A percentile compares a stretch with the other conserved stretches of the same genome.
Conservation (phyloP, 1,140 invertebrate species). For the Plodia interpunctella region DNA sequence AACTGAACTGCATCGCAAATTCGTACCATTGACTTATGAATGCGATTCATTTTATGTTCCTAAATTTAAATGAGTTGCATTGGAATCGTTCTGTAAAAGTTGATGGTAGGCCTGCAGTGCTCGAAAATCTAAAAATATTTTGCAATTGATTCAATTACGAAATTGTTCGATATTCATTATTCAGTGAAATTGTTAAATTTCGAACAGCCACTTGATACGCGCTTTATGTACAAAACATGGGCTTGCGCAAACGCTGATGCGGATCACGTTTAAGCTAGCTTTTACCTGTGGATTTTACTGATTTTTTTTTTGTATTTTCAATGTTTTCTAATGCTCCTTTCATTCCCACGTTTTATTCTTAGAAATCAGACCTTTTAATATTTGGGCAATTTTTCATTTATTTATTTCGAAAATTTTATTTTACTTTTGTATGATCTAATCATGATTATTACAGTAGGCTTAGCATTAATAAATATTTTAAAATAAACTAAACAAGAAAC, state of each 20-base stretch:
- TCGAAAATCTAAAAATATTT: too few relatives aligned
- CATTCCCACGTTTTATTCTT: neutral
- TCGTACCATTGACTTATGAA: too few relatives aligned
- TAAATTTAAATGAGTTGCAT: too few relatives aligned
- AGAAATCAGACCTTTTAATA: too few relatives aligned
- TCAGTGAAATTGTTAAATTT: slow-evolving; percentile 70
- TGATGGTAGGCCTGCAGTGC: too few relatives aligned
- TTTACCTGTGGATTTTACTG: neutral
- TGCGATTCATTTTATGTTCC: neutral
- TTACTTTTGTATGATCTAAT: too few relatives aligned
- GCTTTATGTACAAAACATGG: slow-evolving; percentile 48
- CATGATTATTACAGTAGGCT: too few relatives aligned
- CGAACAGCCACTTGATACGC: slow-evolving; percentile 34
- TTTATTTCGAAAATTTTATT: neutral
- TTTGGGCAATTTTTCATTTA: neutral
- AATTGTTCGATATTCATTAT: slow-evolving; percentile 49
- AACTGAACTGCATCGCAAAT: too few relatives aligned
- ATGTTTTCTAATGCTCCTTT: neutral
- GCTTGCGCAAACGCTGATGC: slow-evolving; percentile 48
- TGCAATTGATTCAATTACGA: slow-evolving; percentile 12
- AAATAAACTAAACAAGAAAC: too few relatives aligned
- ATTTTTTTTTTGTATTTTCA: neutral
- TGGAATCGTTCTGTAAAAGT: too few relatives aligned
- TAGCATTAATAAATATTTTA: too few relatives aligned
- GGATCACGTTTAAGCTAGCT: slow-evolving; percentile 30